Percentiles rank a stretch among this genome's conserved stretches.
These are phyloP conservation scores for Crenichthys baileyi DNA, from an alignment of 2,797 vertebrate species.

Conservation along the genomic window DNA sequence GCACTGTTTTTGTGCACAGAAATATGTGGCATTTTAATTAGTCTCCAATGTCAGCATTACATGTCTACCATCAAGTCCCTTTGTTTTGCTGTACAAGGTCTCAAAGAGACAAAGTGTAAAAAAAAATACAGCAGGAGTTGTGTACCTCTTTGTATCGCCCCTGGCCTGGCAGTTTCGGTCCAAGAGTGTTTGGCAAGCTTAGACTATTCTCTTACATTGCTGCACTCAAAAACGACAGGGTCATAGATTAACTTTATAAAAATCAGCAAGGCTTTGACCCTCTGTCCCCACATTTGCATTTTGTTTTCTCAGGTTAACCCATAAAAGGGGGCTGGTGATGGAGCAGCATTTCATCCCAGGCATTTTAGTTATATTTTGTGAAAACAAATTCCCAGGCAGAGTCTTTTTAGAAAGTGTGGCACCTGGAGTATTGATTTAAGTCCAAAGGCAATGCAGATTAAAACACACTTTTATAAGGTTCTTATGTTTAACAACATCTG, in stretches of 20 bases:
- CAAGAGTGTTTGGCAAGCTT: too few relatives aligned
- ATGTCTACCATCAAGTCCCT: background rate
- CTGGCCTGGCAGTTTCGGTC: background rate
- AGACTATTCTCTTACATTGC: background rate
- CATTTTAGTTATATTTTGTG: background rate
- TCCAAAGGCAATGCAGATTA: background rate
- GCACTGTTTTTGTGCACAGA: background rate
- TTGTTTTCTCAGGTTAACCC: background rate
- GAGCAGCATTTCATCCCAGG: background rate
- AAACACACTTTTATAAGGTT: background rate
- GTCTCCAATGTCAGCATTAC: background rate
- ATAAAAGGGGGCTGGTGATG: background rate
- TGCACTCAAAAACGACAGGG: background rate
- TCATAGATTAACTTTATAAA: background rate
- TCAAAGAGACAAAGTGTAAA: background rate
- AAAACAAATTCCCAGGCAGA: background rate
- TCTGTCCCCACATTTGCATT: background rate
- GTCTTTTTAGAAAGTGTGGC: background rate
- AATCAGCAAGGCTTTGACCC: background rate
- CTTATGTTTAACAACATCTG: background rate
- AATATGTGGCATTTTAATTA: conserved; percentile 2
- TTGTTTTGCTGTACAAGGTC: background rate
- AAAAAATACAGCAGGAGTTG: background rate
- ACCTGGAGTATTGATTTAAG: background rate
- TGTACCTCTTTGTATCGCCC: background rate